Conservation (phyloP, 2,888 invertebrate genomes). For the Chromoteleia sp. region DNA sequence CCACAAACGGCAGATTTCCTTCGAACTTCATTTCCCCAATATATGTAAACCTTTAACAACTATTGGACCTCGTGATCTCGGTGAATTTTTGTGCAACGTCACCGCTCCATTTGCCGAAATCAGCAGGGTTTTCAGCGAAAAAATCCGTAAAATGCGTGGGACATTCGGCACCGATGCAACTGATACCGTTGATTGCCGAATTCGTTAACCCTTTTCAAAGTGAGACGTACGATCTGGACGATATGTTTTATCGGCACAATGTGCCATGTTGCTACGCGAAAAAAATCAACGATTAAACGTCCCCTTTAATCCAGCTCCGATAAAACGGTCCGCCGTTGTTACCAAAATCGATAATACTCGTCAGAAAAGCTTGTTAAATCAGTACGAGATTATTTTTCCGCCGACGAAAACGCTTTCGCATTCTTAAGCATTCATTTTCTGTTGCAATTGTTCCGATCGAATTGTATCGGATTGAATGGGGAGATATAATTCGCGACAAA, state of each 20-base stretch:
- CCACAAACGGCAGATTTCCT: slow-evolving; percentile 38
- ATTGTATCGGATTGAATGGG: no score
- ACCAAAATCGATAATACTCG: slow-evolving; percentile 59
- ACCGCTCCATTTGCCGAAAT: slow-evolving; percentile 69
- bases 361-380: slow-evolving; percentile 54
- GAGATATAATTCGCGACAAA: no score
- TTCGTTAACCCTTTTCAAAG: slow-evolving; percentile 76
- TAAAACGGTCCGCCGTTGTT: slow-evolving; percentile 50
- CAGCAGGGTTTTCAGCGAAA: slow-evolving; percentile 64
- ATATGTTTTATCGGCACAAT: slow-evolving; percentile 65
- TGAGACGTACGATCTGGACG: slow-evolving; percentile 61
- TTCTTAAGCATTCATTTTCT: neutral
- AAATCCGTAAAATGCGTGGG: slow-evolving; percentile 65
- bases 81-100: slow-evolving; percentile 67
- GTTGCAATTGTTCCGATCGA: neutral
- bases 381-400: slow-evolving; percentile 28
- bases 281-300: slow-evolving; percentile 58
- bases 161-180: slow-evolving; percentile 72
- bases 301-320: slow-evolving; percentile 57
- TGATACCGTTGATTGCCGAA: slow-evolving; percentile 79
- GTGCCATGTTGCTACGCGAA: slow-evolving; percentile 52
- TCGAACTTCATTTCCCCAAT: slow-evolving; percentile 50
- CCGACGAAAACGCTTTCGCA: neutral
- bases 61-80: slow-evolving; percentile 49
- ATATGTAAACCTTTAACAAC: slow-evolving; percentile 52